phyloP scores from a whole-genome alignment of 2,113 vertebrate genomes.

The Carassius gibelio region DNA sequence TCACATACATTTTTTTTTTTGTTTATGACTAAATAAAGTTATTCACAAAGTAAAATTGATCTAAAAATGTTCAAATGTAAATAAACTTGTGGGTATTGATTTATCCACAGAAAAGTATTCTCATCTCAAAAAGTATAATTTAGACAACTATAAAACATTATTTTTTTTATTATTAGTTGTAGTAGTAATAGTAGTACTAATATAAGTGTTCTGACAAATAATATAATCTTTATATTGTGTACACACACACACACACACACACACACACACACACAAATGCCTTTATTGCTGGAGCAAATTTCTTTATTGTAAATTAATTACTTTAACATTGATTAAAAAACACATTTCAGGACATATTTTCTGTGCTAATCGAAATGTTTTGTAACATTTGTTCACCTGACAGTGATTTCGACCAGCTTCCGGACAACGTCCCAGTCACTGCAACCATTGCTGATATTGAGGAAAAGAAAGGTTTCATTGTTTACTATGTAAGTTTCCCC shows the following conservation, averaged over 20 bases:
- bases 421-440: constrained; percentile 83
- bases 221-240: too few species aligned
- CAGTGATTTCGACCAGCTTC: constrained; percentile 93
- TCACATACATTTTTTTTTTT: too few species aligned
- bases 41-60: too few species aligned
- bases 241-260: too few species aligned
- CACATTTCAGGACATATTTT: neutral
- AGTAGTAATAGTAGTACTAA: too few species aligned
- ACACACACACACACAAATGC: neutral
- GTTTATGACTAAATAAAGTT: too few species aligned
- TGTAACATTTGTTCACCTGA: neutral
- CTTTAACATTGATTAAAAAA: neutral
- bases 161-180: too few species aligned
- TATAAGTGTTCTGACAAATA: too few species aligned
- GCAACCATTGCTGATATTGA: constrained; percentile 91
- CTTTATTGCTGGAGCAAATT: neutral
- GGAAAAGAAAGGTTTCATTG: constrained; percentile 90
- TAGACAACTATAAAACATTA: neutral
- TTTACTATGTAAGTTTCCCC: constrained; percentile 83
- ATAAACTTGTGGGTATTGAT: too few species aligned
- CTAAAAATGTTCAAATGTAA: too few species aligned
- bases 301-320: neutral
- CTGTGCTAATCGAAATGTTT: neutral
- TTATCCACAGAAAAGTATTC: neutral
- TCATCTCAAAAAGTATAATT: neutral